Evolutionary conservation across 1,140 invertebrate genomes (phyloP).

Genomic region (Forficula auricularia): DNA sequence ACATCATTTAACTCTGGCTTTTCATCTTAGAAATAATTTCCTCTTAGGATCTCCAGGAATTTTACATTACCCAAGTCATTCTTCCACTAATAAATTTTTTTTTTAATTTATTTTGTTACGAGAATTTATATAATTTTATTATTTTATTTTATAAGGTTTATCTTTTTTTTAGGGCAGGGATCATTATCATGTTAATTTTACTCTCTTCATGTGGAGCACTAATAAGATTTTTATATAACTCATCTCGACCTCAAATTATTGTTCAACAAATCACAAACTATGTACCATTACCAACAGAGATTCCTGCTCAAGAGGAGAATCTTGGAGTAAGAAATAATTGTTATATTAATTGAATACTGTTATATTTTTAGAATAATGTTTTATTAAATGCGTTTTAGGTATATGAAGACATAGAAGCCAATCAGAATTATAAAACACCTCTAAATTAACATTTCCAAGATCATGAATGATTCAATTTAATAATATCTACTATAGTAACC

Average conservation of each 20-base stretch:
- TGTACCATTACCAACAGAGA: conserved; percentile 6
- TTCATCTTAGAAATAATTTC: too few species aligned
- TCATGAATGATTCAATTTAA: too few species aligned
- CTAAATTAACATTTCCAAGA: too few species aligned
- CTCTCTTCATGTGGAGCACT: conserved; percentile 9
- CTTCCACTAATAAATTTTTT: too few species aligned
- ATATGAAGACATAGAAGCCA: conserved; percentile 3
- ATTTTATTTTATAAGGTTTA: too few species aligned
- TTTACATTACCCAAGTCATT: too few species aligned
- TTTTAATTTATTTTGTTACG: too few species aligned
- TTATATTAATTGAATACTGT: neutral
- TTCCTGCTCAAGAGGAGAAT: neutral
- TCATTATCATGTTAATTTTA: conserved; percentile 7
- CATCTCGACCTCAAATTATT: conserved; percentile 5
- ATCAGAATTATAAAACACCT: neutral
- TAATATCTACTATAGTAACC: too few species aligned
- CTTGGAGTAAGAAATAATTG: neutral
- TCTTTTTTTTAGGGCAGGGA: conserved; percentile 8
- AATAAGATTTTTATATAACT: conserved; percentile 5
- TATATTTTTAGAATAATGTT: neutral
- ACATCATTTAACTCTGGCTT: too few species aligned
- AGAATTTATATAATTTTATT: too few species aligned
- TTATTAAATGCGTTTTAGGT: neutral
- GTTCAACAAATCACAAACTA: conserved; percentile 8
- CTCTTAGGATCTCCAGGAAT: too few species aligned